phyloP scores from a whole-genome alignment of 2,113 vertebrate species.

The Bolborhynchus lineola region DNA sequence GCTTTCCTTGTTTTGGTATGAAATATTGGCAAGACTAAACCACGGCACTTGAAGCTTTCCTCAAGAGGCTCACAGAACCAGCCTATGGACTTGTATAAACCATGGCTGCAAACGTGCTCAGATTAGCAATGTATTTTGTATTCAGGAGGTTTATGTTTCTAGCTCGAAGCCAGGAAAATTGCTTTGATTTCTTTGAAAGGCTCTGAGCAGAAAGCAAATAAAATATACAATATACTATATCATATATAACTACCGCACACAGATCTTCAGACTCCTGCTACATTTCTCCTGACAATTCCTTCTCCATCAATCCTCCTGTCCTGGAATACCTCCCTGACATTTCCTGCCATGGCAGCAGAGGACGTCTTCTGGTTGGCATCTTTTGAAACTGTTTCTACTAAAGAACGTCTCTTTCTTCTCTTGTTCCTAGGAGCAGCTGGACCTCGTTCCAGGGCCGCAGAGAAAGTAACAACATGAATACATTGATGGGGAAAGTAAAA shows the following conservation, averaged over 20 bases:
- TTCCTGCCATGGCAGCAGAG: constrained; percentile 55
- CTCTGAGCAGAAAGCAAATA: constrained; percentile 52
- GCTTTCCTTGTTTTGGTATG: constrained; percentile 3
- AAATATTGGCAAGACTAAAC: constrained; percentile 42
- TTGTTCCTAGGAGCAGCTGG: background rate
- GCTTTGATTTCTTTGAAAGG: background rate
- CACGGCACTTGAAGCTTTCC: constrained; percentile 1
- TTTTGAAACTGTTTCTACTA: constrained; percentile 46
- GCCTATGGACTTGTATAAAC: background rate
- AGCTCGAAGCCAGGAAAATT: constrained; percentile 13
- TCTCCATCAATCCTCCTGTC: constrained; percentile 18
- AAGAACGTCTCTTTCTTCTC: constrained; percentile 18
- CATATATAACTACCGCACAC: background rate
- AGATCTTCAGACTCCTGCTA: constrained; percentile 38
- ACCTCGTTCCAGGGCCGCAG: background rate
- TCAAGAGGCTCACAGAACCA: background rate
- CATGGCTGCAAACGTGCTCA: background rate
- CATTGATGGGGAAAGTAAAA: background rate
- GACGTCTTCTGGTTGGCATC: constrained; percentile 41
- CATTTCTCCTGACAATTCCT: constrained; percentile 46
- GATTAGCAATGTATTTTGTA: constrained; percentile 17
- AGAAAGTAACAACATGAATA: constrained; percentile 17
- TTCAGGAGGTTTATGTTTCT: constrained; percentile 36
- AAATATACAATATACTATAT: constrained; percentile 23
- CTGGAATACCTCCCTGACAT: constrained; percentile 33